Evolutionary conservation across 2,888 invertebrate species (phyloP), one percentile per base, ranked within the genome.

Genomic region (Camptogramma bilineatum): DNA sequence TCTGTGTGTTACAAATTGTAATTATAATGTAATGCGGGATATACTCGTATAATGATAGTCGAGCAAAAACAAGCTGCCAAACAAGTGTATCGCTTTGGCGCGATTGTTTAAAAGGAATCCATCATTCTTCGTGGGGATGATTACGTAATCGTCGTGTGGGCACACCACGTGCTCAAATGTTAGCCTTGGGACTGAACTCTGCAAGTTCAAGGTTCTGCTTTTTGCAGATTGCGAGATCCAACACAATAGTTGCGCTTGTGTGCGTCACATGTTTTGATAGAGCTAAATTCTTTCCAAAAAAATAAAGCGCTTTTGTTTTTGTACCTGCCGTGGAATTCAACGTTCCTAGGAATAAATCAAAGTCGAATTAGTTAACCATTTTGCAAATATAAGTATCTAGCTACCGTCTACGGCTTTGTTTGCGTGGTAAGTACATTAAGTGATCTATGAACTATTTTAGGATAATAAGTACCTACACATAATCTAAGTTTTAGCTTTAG

Each of bases 111-210:
- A 54, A 62, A 50, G 51, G 58, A 66, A 58, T 66, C 54, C 54
- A 62, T 66, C 52, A 68, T 70, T 72, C 64, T 57, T 62, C 56
- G 64, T 61, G 75, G 70, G 80, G 80, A 69, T 74, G 68, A 71
- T 91, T 91, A 90, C 90, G 89, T 88, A 90, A 93, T 80, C 80
- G 69, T 65, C 71, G 75, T 78, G 81, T 81, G 78, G 83, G 82
- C 80, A 76, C 80, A 83, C 81, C 85, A 87, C 87, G 86, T 85
- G 86, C 82, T 78, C 72, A 77, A 76, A 77, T 71, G 78, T 78
- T 90, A 81, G 85, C 92, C 92, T 92, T 92, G 91, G 85, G 82
- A 75, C 79, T 90, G 91, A 92, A 91, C 92, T 89, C 85, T 68
- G 72, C 66, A 82, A 87, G 93, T 93, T 93, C 93, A 93, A 93